Evolutionary conservation across 1,140 invertebrate genomes (phyloP).

Genomic region (Plectrocnemia conspersa): DNA sequence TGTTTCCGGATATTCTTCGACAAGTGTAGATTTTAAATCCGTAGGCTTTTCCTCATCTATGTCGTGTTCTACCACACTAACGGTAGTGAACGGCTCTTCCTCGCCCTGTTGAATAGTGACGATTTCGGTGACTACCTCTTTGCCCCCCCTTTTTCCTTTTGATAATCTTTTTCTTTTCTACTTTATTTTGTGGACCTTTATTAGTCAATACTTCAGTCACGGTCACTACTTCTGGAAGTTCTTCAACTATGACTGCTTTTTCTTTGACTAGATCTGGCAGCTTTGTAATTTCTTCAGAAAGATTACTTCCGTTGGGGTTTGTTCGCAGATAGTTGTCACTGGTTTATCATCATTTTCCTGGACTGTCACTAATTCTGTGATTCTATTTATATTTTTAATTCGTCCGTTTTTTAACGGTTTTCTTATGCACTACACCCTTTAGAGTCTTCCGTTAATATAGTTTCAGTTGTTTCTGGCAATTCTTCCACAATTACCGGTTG

Average conservation of each 20-base stretch:
- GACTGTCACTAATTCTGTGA: constrained; percentile 41
- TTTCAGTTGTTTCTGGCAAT: constrained; percentile 22
- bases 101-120: constrained; percentile 38
- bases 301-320: constrained; percentile 14
- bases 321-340: constrained; percentile 28
- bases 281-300: constrained; percentile 20
- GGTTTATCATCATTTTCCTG: constrained; percentile 31
- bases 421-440: constrained; percentile 35
- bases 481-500: constrained; percentile 34
- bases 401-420: constrained; percentile 39
- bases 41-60: too few relatives aligned
- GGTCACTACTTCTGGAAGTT: constrained; percentile 35
- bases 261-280: constrained; percentile 3
- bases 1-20: constrained; percentile 27
- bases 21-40: constrained; percentile 21
- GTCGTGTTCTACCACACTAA: constrained; percentile 26
- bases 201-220: constrained; percentile 38
- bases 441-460: constrained; percentile 16
- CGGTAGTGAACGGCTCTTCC: constrained; percentile 37
- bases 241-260: constrained; percentile 14
- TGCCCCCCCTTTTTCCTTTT: constrained; percentile 39
- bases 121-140: constrained; percentile 39
- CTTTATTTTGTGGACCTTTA: constrained; percentile 41
- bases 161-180: constrained; percentile 41
- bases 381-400: constrained; percentile 43